Base-by-base conservation (phyloP, 2,797 vertebrate species). In the Odontamblyopus lacepedii region DNA sequence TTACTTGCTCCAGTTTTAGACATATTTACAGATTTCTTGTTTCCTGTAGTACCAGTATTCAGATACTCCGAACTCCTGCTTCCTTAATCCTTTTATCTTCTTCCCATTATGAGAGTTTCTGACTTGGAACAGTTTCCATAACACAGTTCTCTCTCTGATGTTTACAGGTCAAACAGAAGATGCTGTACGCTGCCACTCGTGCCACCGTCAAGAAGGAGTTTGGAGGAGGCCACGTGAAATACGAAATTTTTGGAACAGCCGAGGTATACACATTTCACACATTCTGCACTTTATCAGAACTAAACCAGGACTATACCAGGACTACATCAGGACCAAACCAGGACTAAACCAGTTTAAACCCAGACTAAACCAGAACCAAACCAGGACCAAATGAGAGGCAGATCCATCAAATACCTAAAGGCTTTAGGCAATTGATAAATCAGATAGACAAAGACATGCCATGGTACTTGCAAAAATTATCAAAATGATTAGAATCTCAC, bases 201-300 rank as follows among this genome's bases (percentile, higher is more conserved):
- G 96, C 97, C n/a, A 99, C 97, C 0, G 96, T 99, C 86, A 99
- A 99, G 92, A 99, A 99, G 81, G 98, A 99, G 83, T 99, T 99
- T 81, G 98, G 98, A 0, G 98, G 98, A 0, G 98, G 98, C 1
- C 96, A 99, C 70, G 95, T 99, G 73, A 99, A 98, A 88, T 97
- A 98, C 0, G 98, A 99, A 82, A 88, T 99, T 75, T 99, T 99
- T 48, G 98, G 97, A 83, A 99, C 97, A 0, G 84, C 92, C 51
- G 95, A 98, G 97, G 98, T 98, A 0, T 85, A 80, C 76, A 30
- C 41, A 18, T 16, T 16, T 35, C 50, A 32, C 53, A 44, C 32
- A 30, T 15, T n/a, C 8, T 69, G 32, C 65, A 0, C 68, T 69
- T 60, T 44, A 60, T 27, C 5, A 60, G 6, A 13, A 60, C 57